phyloP scores from a whole-genome alignment of 2,113 vertebrate species.

The Neolamprologus caudopunctatus region DNA sequence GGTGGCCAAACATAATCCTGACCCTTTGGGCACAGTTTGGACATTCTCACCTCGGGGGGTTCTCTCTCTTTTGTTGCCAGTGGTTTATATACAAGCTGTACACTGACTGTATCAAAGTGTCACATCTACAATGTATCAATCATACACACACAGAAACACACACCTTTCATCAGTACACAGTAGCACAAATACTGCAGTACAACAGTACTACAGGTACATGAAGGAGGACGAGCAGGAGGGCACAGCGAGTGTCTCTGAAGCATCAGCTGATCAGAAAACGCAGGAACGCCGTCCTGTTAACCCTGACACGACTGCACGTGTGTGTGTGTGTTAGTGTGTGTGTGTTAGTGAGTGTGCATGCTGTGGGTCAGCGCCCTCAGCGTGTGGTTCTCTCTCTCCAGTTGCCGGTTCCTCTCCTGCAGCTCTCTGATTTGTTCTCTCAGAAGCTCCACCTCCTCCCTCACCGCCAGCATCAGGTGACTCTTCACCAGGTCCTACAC shows the following conservation, averaged over 20 bases:
- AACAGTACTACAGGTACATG: background rate
- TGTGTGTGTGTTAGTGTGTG: background rate
- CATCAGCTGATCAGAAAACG: background rate
- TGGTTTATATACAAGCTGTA: background rate
- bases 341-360: background rate
- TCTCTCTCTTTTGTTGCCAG: background rate
- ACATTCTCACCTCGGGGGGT: rapidly evolving
- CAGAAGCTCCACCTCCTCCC: slow-evolving; percentile 77
- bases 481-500: slow-evolving; percentile 77
- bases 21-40: background rate
- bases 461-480: slow-evolving; percentile 77
- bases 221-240: background rate
- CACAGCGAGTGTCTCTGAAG: background rate
- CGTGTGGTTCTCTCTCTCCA: slow-evolving; percentile 75
- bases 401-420: slow-evolving; percentile 62
- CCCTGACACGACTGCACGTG: background rate
- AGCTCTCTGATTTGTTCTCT: slow-evolving; percentile 75
- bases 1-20: background rate
- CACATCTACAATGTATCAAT: background rate
- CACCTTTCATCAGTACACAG: background rate
- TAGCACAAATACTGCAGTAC: background rate
- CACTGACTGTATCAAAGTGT: background rate
- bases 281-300: background rate
- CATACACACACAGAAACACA: background rate
- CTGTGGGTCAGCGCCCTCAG: slow-evolving; percentile 44